Evolutionary conservation across 2,113 vertebrate genomes (phyloP), one percentile per base, ranked within the genome.

Genomic region (Hypocryptadius cinnamomeus): DNA sequence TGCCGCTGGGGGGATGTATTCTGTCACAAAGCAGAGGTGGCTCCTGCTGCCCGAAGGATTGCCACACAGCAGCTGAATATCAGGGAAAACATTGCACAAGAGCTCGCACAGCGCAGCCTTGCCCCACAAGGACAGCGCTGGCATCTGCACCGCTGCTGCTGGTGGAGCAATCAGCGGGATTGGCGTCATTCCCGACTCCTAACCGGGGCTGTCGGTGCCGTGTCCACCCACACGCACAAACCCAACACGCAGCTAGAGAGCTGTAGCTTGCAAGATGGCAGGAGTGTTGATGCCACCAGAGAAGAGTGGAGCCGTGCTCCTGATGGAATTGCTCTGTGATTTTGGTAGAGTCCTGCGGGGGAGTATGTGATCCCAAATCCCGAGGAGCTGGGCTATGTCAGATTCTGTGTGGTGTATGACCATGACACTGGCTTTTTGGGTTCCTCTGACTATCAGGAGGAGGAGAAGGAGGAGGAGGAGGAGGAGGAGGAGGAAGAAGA

Each of bases 351-450:
- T 79, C 85, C 89, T 48, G 24, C 83, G 0, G 97, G 86, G 20
- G 37, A 93, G 10, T 98, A 98, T 30, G 54, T 98, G n/a, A 82
- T 98, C 24, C 98, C 98, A 0, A 93, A 96, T 28, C 76, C 94
- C 3, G 70, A 98, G 94, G 98, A 98, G 50, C 59, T 99, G 89
- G 94, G 97, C 42, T 98, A 96, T 30, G 97, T 98, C 96, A 96
- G 92, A 8, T 96, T 98, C 65, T 98, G 98, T 30, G 97, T 99
- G 79, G 98, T 99, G 15, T 99, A 99, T 18, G 98, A 99, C 66
- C 91, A 84, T 4, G 90, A 76, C 61, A 98, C 98, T 12, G 92
- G 85, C 56, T 92, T 79, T 17, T 53, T 98, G 79, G 87, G 97
- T 28, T 50, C 3, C 77, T 3, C 2, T 35, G 61, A 79, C 15